These are phyloP conservation scores for Drosophila pseudotalamancana DNA, from an alignment of 2,888 invertebrate genomes.

Conservation along the genomic window DNA sequence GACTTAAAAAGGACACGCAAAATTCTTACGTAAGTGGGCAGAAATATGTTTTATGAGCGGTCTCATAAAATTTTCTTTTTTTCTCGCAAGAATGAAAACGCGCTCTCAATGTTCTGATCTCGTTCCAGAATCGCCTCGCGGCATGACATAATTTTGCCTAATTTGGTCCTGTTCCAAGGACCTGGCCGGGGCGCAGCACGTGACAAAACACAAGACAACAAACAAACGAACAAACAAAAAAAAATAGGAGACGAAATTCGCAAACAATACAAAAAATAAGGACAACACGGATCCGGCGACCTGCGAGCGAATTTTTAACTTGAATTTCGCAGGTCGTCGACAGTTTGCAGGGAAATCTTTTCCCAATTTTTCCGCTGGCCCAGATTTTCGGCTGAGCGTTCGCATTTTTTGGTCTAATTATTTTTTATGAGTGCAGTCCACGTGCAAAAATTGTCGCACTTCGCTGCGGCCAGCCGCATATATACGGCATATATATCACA, in stretches of 20 bases:
- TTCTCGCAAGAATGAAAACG: slow-evolving; percentile 66
- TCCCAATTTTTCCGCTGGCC: slow-evolving; percentile 6
- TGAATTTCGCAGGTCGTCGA: slow-evolving; percentile 62
- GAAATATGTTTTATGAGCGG: slow-evolving; percentile 64
- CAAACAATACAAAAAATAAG: slow-evolving; percentile 11
- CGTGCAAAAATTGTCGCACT: slow-evolving; percentile 75
- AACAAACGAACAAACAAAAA: neutral
- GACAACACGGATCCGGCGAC: slow-evolving; percentile 24
- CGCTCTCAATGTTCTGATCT: slow-evolving; percentile 79
- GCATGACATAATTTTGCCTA: slow-evolving; percentile 77
- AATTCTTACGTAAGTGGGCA: slow-evolving; percentile 70
- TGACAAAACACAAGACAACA: slow-evolving; percentile 59
- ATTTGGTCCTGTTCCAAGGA: slow-evolving; percentile 66
- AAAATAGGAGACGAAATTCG: slow-evolving; percentile 27
- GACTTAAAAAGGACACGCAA: slow-evolving; percentile 51
- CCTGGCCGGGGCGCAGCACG: slow-evolving; percentile 60
- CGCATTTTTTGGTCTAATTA: slow-evolving; percentile 82
- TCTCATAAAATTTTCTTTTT: slow-evolving; percentile 54
- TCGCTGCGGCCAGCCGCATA: slow-evolving; percentile 68
- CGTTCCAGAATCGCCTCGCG: slow-evolving; percentile 63
- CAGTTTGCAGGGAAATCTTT: neutral
- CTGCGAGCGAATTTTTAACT: slow-evolving; percentile 54
- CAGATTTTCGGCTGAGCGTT: slow-evolving; percentile 30
- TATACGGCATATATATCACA: neutral
- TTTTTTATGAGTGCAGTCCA: slow-evolving; percentile 80